Evolutionary conservation across 2,888 invertebrate genomes (phyloP).

Genomic region (Aspidapion aeneum): DNA sequence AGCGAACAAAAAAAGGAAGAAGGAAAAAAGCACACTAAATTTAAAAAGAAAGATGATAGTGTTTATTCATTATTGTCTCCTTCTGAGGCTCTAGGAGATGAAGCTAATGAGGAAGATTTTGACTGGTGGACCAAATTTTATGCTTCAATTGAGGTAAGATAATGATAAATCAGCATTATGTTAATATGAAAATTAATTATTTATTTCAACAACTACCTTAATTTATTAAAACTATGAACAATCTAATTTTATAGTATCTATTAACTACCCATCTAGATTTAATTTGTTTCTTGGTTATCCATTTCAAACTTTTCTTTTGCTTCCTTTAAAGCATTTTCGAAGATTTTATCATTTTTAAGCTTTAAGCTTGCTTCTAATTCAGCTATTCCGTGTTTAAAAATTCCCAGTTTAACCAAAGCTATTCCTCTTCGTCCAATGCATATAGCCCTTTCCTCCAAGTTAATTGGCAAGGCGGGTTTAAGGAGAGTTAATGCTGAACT

Average conservation of each 20-base stretch:
- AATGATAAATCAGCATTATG: too few relatives aligned
- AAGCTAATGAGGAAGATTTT: conserved; percentile 42
- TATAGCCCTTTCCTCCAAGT: conserved; percentile 65
- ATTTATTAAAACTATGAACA: too few relatives aligned
- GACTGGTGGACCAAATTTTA: conserved; percentile 59
- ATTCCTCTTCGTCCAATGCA: conserved; percentile 74
- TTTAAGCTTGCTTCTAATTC: conserved; percentile 73
- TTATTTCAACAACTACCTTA: too few relatives aligned
- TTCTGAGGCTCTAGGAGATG: conserved; percentile 11
- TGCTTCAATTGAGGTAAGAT: conserved; percentile 40
- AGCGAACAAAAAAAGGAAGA: background rate
- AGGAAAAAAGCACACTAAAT: conserved; percentile 3
- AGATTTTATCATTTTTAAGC: conserved; percentile 58
- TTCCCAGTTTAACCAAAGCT: conserved; percentile 67
- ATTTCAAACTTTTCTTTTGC: background rate
- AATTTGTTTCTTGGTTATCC: background rate
- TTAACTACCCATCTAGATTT: too few relatives aligned
- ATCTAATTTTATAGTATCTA: too few relatives aligned
- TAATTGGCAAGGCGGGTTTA: conserved; percentile 67
- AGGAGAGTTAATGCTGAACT: conserved; percentile 70
- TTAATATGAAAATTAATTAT: too few relatives aligned
- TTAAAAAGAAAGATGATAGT: conserved; percentile 4
- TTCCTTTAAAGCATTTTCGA: conserved; percentile 46
- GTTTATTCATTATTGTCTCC: conserved; percentile 19
- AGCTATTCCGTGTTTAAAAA: conserved; percentile 64